Evolutionary conservation across 2,113 vertebrate genomes (phyloP).

Genomic region (Cisticola juncidis): DNA sequence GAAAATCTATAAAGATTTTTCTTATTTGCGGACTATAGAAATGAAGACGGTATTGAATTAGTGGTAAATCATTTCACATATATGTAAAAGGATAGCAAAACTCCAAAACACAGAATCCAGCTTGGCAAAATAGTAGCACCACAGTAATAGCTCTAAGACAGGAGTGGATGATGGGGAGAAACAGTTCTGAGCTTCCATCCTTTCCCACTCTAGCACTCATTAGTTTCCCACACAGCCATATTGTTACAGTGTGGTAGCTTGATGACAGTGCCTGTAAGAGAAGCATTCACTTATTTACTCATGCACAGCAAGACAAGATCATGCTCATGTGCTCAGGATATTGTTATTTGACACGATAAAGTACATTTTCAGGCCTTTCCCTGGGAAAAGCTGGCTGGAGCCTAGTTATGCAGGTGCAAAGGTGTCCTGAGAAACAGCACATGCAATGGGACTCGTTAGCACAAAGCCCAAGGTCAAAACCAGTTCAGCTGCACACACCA

Average conservation of each 20-base stretch:
- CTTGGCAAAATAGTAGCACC: neutral
- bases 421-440: constrained; percentile 31
- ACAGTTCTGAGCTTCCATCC: neutral
- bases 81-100: neutral
- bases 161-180: neutral
- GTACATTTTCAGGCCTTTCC: neutral
- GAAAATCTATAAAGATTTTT: neutral
- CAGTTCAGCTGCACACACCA: constrained; percentile 7
- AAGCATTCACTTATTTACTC: neutral
- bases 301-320: neutral
- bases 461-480: constrained; percentile 47
- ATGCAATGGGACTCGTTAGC: neutral
- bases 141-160: neutral
- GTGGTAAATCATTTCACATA: neutral
- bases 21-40: neutral
- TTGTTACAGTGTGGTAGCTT: neutral
- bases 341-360: constrained; percentile 5
- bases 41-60: neutral
- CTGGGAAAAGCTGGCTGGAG: constrained; percentile 9
- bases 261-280: neutral
- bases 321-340: neutral
- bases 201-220: neutral
- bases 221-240: neutral
- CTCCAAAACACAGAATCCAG: neutral
- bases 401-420: constrained; percentile 26